Evolutionary conservation across 1,140 invertebrate genomes (phyloP), one percentile per base, ranked within the genome.

Genomic region (Dolichoris vasculosae): DNA sequence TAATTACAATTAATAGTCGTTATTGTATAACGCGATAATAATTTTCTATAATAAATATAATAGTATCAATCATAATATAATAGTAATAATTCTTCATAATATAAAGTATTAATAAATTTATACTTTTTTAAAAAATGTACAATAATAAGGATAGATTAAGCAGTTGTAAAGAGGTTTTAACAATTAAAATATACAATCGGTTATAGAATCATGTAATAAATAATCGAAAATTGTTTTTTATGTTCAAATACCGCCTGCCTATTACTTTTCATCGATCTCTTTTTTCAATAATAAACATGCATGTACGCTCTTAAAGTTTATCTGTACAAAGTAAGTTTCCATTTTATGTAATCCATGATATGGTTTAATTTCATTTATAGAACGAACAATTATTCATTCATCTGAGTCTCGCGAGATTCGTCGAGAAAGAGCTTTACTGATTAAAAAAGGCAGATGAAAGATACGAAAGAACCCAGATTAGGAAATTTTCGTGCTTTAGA

Each of bases 131-230:
- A 13, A n/a, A 84, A 84, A 78, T 83, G 55, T 90, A 90, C 88
- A 91, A 84, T 90, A 87, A 89, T 90, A 89, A 90, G 87, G 88
- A 89, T 87, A 90, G 64, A 80, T 73, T 90, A 90, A 86, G 88
- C 87, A 89, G 89, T 90, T 89, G 83, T 89, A 85, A 88, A 89
- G 88, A 90, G 88, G 35, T 32, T 79, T 88, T 90, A 91, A 91
- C 89, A 91, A 90, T 88, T 89, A 89, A 91, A 90, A 90, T 91
- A 89, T 91, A 91, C 88, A 91, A 89, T 88, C 87, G 87, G 59
- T 83, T 86, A 82, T 88, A 82, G 30, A 69, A 64, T 78, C 43
- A 69, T n/a, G n/a, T 67, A 83, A 77, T 77, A 73, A 77, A 75
- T 59, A 64, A 59, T 77, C 55, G 13, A 83, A 77, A 75, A 83